Percentiles rank a stretch among this genome's conserved stretches.
These are phyloP conservation scores for Xenopus laevis DNA, from an alignment of 2,113 vertebrate genomes.

Conservation along the genomic window DNA sequence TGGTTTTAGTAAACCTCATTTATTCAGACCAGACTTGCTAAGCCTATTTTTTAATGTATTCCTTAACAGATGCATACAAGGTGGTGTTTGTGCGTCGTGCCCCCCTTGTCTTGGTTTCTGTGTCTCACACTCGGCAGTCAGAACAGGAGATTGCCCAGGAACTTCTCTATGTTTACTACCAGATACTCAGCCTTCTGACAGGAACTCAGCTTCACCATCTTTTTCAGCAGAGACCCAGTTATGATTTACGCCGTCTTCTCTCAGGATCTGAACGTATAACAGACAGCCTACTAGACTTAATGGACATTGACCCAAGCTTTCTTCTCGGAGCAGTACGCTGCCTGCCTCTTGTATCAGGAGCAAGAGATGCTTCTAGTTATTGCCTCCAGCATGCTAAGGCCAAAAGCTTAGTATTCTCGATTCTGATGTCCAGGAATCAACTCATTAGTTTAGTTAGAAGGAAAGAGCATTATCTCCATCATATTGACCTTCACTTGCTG, in stretches of 20 bases:
- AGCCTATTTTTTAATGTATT: neutral
- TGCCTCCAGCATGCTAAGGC: slow-evolving; percentile 87
- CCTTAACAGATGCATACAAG: slow-evolving; percentile 82
- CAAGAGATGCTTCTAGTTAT: slow-evolving; percentile 77
- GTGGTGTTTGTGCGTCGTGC: slow-evolving; percentile 91
- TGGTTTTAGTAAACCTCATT: no score
- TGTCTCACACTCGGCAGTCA: slow-evolving; percentile 81
- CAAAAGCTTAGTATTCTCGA: slow-evolving; percentile 90
- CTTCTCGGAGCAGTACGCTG: slow-evolving; percentile 89
- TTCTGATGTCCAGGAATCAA: slow-evolving; percentile 84
- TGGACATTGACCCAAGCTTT: slow-evolving; percentile 88
- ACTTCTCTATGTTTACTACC: slow-evolving; percentile 95
- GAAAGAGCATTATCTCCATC: slow-evolving; percentile 93
- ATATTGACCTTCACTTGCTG: slow-evolving; percentile 93
- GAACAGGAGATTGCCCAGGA: slow-evolving; percentile 90
- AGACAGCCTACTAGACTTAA: slow-evolving; percentile 83
- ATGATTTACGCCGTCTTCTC: slow-evolving; percentile 88
- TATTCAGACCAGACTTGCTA: no score
- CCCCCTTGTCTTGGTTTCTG: slow-evolving; percentile 89
- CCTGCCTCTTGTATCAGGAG: slow-evolving; percentile 73
- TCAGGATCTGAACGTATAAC: slow-evolving; percentile 92
- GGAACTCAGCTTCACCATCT: slow-evolving; percentile 91
- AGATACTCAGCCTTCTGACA: slow-evolving; percentile 93
- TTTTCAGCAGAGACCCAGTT: slow-evolving; percentile 95
- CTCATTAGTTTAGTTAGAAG: slow-evolving; percentile 89